phyloP scores from a whole-genome alignment of 2,888 invertebrate species.

The Zaprionus obscuricornis region DNA sequence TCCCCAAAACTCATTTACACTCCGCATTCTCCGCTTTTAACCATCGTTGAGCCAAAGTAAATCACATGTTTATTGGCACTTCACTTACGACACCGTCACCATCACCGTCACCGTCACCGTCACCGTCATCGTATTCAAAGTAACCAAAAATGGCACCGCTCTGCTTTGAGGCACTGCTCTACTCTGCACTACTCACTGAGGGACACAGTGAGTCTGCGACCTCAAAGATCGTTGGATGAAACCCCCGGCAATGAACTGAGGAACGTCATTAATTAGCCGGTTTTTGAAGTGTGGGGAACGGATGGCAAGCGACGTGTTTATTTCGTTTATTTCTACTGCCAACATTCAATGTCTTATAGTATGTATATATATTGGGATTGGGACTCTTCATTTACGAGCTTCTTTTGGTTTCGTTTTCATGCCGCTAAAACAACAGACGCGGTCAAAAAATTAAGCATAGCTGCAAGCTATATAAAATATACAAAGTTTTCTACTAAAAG shows the following conservation, averaged over 20 bases:
- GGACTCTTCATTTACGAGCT: constrained; percentile 65
- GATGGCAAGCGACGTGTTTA: constrained; percentile 73
- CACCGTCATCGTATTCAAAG: constrained; percentile 38
- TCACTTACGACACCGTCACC: constrained; percentile 66
- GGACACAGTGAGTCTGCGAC: constrained; percentile 32
- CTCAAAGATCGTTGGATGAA: constrained; percentile 24
- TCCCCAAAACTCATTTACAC: constrained; percentile 19
- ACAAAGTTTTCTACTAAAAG: too few species aligned
- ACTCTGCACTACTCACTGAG: constrained; percentile 25
- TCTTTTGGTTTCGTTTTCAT: constrained; percentile 54
- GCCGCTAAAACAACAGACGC: constrained; percentile 60
- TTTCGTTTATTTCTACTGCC: constrained; percentile 60
- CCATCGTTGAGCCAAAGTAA: constrained; percentile 69
- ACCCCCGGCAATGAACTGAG: constrained; percentile 35
- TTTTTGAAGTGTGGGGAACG: constrained; percentile 71
- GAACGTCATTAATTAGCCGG: constrained; percentile 74
- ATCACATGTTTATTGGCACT: constrained; percentile 82
- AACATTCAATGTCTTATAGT: constrained; percentile 40
- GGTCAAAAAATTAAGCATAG: constrained; percentile 17
- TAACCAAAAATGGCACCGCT: constrained; percentile 74
- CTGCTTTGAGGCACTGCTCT: constrained; percentile 29
- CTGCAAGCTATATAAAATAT: too few species aligned
- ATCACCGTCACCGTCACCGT: constrained; percentile 49
- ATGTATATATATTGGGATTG: constrained; percentile 38
- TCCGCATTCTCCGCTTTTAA: constrained; percentile 12